Base-by-base conservation (phyloP, 2,113 vertebrate genomes). In the Cyanoliseus patagonus region DNA sequence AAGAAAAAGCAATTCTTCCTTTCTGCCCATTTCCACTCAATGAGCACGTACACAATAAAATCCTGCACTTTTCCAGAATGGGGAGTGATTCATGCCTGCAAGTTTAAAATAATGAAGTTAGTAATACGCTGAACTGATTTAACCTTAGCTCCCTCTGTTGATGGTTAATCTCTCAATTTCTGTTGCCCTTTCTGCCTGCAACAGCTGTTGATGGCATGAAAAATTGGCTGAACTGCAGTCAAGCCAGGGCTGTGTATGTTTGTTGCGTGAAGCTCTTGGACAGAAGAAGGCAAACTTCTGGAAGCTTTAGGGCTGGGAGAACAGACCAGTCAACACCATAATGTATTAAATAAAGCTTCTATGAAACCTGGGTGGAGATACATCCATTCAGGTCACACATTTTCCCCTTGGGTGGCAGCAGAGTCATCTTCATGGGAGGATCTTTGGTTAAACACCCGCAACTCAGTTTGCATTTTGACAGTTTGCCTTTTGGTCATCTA, bases 341-440 rank as follows among this genome's bases (percentile, higher is more conserved):
- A 22, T 16, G 6, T 41, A 22, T 42, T 59, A 73, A 61, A 86
- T 0, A 0, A 80, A 35, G 11, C 0, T 2, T 13, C 5, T 27
- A 5, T 30, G 75, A 72, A 81, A 35, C 12, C 35, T 49, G 8
- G 5, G 5, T 51, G 39, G 1, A 2, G 41, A 75, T 17, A 22
- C 16, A 49, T 35, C 11, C 4, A 1, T 49, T 52, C 16, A 10
- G 39, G 66, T 72, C 69, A 42, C 33, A 14, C 25, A 15, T 20
- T 13, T 9, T 73, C 37, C 17, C 49, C 0, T 2, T 1, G 3
- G 69, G 37, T 0, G 1, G 35, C 5, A 27, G 51, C 49, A 63
- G 67, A 51, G 17, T 8, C 1, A 0, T 51, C 78, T 70, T 27
- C 9, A 2, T 30, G 33, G 44, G 13, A 51, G n/a, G 37, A 46